Evolutionary conservation across 2,113 vertebrate genomes (phyloP).

Genomic region (Marcusenius ussheri): DNA sequence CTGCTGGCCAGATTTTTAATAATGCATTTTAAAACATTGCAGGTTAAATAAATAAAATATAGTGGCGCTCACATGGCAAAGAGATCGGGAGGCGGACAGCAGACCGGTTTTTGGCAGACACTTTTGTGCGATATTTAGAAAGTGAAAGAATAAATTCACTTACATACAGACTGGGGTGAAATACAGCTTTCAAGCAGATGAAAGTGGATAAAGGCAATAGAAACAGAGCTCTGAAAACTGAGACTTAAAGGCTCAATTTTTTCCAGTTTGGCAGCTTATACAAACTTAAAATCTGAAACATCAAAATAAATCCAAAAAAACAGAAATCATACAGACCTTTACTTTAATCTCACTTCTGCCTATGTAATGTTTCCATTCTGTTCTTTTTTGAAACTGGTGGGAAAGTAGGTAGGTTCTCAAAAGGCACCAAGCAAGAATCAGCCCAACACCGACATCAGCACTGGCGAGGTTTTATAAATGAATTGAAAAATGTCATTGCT

Average conservation of each 20-base stretch:
- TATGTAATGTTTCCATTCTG: neutral
- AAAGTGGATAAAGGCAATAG: neutral
- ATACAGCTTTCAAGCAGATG: neutral
- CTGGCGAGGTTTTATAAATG: neutral
- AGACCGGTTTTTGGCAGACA: neutral
- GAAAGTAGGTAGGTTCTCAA: neutral
- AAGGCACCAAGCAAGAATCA: neutral
- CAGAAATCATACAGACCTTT: neutral
- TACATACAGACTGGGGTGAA: neutral
- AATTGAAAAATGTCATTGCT: neutral
- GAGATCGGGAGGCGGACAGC: neutral
- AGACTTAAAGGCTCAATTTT: neutral
- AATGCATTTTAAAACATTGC: neutral
- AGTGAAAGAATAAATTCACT: neutral
- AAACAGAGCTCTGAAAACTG: neutral
- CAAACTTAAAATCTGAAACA: neutral
- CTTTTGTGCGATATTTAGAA: neutral
- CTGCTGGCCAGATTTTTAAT: neutral
- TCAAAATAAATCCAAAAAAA: neutral
- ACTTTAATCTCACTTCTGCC: neutral
- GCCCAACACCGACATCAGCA: neutral
- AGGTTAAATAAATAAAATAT: neutral
- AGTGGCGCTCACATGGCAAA: neutral
- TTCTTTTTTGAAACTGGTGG: neutral
- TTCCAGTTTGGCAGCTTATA: neutral